phyloP scores from a whole-genome alignment of 2,888 invertebrate species.

The Linnaemya tessellans region DNA sequence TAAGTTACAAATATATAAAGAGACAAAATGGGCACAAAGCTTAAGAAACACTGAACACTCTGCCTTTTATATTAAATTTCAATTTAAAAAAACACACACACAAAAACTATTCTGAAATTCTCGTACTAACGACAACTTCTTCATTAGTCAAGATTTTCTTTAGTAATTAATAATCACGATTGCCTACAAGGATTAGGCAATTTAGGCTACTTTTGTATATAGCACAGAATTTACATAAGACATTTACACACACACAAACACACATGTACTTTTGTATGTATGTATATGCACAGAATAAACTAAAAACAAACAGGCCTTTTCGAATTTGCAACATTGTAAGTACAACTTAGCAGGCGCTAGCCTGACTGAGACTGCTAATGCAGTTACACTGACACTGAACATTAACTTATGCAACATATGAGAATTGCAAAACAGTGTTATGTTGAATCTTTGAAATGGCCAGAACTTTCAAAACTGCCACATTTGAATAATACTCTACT shows the following conservation, averaged over 20 bases:
- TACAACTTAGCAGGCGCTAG: background rate
- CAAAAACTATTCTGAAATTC: conserved; percentile 77
- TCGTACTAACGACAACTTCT: conserved; percentile 82
- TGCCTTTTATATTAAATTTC: background rate
- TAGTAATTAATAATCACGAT: conserved; percentile 17
- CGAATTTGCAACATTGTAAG: background rate
- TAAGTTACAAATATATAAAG: conserved; percentile 62
- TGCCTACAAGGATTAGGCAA: background rate
- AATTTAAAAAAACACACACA: background rate
- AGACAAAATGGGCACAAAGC: conserved; percentile 58
- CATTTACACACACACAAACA: background rate
- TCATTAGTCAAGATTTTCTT: conserved; percentile 79
- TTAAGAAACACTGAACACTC: conserved; percentile 51
- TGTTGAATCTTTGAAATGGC: background rate
- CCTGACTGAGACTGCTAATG: background rate
- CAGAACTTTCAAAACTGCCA: conserved; percentile 59
- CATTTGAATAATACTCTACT: conserved; percentile 35
- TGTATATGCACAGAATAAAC: conserved; percentile 5
- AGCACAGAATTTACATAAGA: conserved; percentile 30
- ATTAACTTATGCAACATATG: background rate
- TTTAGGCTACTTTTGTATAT: conserved; percentile 56
- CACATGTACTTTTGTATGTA: background rate
- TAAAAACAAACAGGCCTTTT: background rate
- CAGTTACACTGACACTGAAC: too few relatives aligned
- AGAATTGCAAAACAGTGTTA: background rate